Evolutionary conservation across 2,888 invertebrate genomes (phyloP), one percentile per base, ranked within the genome.

Genomic region (Alitta virens): DNA sequence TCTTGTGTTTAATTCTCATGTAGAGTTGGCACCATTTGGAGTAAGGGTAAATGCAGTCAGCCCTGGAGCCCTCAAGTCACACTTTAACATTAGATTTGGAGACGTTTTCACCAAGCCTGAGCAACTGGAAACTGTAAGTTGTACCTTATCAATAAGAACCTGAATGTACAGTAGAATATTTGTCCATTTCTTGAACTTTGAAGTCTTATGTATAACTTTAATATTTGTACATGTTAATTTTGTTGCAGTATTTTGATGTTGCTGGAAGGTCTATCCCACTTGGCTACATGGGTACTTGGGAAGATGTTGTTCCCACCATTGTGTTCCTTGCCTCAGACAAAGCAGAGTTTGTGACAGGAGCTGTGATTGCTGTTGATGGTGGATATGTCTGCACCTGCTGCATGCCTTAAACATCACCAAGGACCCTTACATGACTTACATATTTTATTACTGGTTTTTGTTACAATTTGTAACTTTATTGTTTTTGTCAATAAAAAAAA

Each of bases 251-350:
- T n/a, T 46, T 46, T 46, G 46, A 46, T 21, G 21, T 46, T 46
- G 56, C 56, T n/a, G 42, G 42, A 18, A 7, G 24, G 23, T 42
- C 42, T 43, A 56, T 56, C 24, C 56, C 56, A 2, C 38, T 56
- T 25, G 56, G 56, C 2, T 42, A 42, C 42, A 23, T 56, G 21
- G 56, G 56, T 16, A 38, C 56, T 1, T 5, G 21, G 56, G 42
- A 43, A 43, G 56, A 56, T 21, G 56, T 56, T 21, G 56, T 56
- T 12, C 56, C 56, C 43, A 14, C 42, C n/a, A 23, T 38, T 43
- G 43, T 56, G 12, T 56, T 56, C 56, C 56, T 56, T n/a, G 42
- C 42, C 2, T 43, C 43, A 1, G 56, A 56, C 56, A 56, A 43
- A 24, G 23, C 43, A 3, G 12, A 38, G 40, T 56, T 43, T 24